Conservation (phyloP, 2,797 vertebrate genomes). For the Anguilla pacifica region DNA sequence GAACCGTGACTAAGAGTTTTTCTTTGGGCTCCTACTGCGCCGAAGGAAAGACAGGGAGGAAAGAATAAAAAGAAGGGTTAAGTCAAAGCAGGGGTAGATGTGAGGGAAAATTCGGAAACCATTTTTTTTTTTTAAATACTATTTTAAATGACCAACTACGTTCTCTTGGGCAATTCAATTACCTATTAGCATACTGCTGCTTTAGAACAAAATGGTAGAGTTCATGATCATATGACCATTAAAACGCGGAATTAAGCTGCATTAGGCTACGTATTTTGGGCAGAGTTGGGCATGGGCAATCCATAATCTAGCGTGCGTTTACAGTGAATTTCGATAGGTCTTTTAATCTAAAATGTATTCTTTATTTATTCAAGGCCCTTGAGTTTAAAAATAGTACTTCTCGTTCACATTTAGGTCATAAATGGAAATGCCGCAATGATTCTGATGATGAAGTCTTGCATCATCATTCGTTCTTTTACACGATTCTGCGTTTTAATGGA, state of each 20-base stretch:
- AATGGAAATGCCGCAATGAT: not conserved
- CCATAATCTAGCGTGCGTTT: not conserved
- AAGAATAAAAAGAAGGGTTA: not conserved
- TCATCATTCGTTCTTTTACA: not conserved
- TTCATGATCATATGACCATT: not conserved
- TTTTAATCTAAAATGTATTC: not conserved
- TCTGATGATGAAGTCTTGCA: not conserved
- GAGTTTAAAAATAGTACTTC: not conserved
- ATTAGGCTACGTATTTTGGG: not conserved
- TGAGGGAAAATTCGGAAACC: not conserved
- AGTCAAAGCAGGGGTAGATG: not conserved
- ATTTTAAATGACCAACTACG: not conserved
- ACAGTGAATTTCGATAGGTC: not conserved
- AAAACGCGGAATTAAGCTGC: not conserved
- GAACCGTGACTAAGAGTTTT: slow-evolving; percentile 27
- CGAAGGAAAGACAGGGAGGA: not conserved
- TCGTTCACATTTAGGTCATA: not conserved
- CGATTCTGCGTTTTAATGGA: not conserved
- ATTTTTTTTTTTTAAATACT: not conserved
- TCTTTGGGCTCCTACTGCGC: slow-evolving; percentile 28
- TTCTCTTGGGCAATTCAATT: not conserved
- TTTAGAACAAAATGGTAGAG: not conserved
- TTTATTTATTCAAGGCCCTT: not conserved
- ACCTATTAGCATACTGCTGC: not conserved
- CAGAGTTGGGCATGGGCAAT: not conserved